Conservation (phyloP, 1,140 invertebrate species). For the Achatina immaculata region DNA sequence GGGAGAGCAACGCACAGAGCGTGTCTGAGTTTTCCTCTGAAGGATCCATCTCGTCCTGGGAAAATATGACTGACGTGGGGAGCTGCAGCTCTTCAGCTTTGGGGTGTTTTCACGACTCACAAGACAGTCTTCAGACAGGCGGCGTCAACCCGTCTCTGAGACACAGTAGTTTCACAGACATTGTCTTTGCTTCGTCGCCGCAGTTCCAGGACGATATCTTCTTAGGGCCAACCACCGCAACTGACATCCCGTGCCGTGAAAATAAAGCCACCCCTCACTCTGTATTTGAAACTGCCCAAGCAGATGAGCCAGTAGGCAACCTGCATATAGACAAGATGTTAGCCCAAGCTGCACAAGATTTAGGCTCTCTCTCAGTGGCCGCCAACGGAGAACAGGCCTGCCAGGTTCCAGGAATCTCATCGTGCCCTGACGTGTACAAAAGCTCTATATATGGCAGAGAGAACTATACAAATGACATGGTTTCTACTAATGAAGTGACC, state of each 20-base stretch:
- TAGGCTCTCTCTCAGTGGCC: neutral
- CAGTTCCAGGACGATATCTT: neutral
- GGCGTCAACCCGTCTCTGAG: neutral
- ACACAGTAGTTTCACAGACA: neutral
- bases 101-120: too few species aligned
- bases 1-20: neutral
- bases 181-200: neutral
- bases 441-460: too few species aligned
- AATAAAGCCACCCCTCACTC: neutral
- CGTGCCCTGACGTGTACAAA: too few species aligned
- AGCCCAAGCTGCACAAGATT: neutral
- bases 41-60: neutral
- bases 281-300: neutral
- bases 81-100: neutral
- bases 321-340: neutral
- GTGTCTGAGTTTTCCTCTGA: neutral
- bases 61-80: neutral
- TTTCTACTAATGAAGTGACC: too few species aligned
- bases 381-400: too few species aligned
- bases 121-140: neutral
- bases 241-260: neutral
- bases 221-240: neutral
- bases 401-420: too few species aligned
- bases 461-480: too few species aligned
- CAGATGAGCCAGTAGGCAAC: neutral